phyloP scores from a whole-genome alignment of 2,888 invertebrate genomes.

The Leucophenga montana region DNA sequence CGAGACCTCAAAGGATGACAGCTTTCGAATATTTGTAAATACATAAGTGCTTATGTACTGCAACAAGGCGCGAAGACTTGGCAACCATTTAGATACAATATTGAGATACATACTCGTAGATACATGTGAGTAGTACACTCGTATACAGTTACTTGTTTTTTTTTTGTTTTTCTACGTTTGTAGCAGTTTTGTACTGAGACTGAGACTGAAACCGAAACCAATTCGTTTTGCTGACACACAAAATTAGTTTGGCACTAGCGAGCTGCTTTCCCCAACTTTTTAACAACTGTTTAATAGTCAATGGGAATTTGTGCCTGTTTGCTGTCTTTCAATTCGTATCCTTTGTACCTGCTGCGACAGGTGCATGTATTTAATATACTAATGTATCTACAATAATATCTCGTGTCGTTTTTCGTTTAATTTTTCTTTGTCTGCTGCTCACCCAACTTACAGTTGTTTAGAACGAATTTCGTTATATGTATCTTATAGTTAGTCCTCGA shows the following conservation, averaged over 20 bases:
- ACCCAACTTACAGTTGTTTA: too few relatives aligned
- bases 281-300: not conserved
- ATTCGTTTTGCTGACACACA: constrained; percentile 8
- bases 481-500: constrained; percentile 4
- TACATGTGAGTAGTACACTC: too few relatives aligned
- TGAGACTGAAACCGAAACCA: not conserved
- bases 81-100: too few relatives aligned
- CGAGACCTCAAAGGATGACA: too few relatives aligned
- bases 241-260: not conserved
- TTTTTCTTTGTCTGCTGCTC: not conserved
- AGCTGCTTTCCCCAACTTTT: not conserved
- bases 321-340: too few relatives aligned
- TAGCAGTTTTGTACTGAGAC: too few relatives aligned
- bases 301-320: not conserved
- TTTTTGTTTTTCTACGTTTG: too few relatives aligned
- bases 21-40: too few relatives aligned
- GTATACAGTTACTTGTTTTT: too few relatives aligned
- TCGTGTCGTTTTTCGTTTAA: not conserved
- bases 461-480: constrained; percentile 11
- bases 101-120: too few relatives aligned
- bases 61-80: too few relatives aligned
- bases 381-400: constrained; percentile 1
- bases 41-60: too few relatives aligned
- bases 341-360: not conserved
- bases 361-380: constrained; percentile 4